These are phyloP conservation scores for Sepiola atlantica DNA, from an alignment of 2,888 invertebrate genomes.

Conservation along the genomic window DNA sequence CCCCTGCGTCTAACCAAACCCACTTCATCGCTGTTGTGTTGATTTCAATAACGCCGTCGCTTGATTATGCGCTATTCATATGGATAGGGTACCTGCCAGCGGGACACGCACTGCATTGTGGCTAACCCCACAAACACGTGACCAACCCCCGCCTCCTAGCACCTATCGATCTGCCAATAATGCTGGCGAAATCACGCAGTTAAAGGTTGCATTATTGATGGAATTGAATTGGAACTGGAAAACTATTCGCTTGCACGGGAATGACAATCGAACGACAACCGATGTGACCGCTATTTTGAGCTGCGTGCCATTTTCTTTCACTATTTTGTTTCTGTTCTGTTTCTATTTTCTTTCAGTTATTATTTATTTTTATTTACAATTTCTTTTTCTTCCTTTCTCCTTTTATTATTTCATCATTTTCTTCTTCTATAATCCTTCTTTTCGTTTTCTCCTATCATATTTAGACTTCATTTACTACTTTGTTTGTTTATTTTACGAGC, in stretches of 20 bases:
- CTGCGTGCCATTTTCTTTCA: neutral
- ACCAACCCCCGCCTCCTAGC: neutral
- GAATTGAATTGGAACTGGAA: neutral
- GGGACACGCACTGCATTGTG: conserved; percentile 20
- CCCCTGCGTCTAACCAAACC: neutral
- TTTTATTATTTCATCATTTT: neutral
- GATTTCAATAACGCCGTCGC: neutral
- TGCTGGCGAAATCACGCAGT: neutral
- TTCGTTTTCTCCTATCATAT: too few species aligned
- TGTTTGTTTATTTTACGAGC: too few species aligned
- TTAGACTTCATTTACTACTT: too few species aligned
- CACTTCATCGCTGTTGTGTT: neutral
- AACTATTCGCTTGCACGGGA: neutral
- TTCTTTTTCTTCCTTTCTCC: neutral
- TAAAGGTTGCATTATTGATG: neutral
- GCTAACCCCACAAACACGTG: neutral
- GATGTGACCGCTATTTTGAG: neutral
- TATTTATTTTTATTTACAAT: too few species aligned
- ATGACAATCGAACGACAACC: neutral
- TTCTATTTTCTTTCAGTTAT: neutral
- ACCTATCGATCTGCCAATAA: neutral
- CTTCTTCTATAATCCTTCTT: too few species aligned
- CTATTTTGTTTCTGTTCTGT: neutral
- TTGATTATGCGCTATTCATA: neutral
- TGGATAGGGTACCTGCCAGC: neutral